Evolutionary conservation across 2,888 invertebrate genomes (phyloP), one percentile per base, ranked within the genome.

Genomic region (Minunthozetes semirufus): DNA sequence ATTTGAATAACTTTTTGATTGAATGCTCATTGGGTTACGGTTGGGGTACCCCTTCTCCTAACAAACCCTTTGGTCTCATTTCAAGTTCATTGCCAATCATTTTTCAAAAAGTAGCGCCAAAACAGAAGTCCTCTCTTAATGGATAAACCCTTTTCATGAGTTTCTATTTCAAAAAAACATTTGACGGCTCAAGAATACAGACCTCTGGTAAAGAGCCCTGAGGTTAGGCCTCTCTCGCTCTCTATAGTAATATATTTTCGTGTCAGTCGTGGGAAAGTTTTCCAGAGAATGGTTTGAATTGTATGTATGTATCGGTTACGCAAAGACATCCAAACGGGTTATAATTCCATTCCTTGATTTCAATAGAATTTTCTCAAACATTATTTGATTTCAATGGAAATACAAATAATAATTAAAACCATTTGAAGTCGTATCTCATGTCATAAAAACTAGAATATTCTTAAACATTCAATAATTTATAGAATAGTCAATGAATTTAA

Each of bases 241-340:
- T 42, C 5, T 38, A 42, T 42, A 11, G 42, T 68, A 11, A 68
- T 68, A 68, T 68, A 63, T 63, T 63, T 68, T 42, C 5, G 22
- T 68, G 68, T 19, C 42, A 68, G 38, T 68, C 68, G 68, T 68
- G 68, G 68, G 68, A 68, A 68, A 68, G 46, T 68, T 22, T n/a
- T 38, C 22, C 8, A 46, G n/a, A n/a, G 17, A 42, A 22, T 22
- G 42, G 13, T 13, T 68, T 68, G 22, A 42, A 68, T 22, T 42
- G 22, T 38, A 42, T 42, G 22, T 38, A 42, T 38, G 19, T 38
- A 13, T 42, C 38, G 17, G 38, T 22, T 19, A 68, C 46, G 22
- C n/a, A 11, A 68, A n/a, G n/a, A 42, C n/a, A 68, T n/a, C 15
- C 15, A 68, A 68, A 68, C 42, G 68, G 68, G 56, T 50, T 56